These are phyloP conservation scores for Falco columbarius DNA, from an alignment of 2,797 vertebrate genomes.

Conservation along the genomic window DNA sequence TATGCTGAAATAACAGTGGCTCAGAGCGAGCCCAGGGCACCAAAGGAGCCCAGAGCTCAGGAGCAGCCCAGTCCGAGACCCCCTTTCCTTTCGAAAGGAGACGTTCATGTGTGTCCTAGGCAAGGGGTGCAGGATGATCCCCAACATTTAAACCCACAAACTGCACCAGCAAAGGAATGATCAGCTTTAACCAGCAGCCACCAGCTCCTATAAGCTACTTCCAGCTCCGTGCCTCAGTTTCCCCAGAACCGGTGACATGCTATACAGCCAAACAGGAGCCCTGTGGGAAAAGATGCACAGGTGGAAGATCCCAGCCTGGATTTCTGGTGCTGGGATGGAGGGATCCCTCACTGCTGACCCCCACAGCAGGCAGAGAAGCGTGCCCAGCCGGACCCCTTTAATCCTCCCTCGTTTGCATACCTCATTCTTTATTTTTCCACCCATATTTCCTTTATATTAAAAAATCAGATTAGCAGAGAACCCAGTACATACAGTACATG, in stretches of 20 bases:
- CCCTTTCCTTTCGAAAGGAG: background rate
- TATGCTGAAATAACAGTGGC: accelerated
- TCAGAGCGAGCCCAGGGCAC: background rate
- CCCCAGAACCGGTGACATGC: background rate
- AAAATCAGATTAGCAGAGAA: conserved; percentile 39
- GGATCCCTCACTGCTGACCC: background rate
- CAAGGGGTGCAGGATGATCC: background rate
- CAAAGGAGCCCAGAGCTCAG: background rate
- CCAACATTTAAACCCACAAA: background rate
- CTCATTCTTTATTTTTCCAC: background rate
- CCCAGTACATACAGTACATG: background rate
- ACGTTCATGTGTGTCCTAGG: background rate
- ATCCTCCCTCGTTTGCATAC: background rate
- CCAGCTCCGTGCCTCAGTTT: background rate
- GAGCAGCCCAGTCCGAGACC: background rate
- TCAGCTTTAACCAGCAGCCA: background rate
- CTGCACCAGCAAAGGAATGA: background rate
- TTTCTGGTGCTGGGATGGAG: background rate
- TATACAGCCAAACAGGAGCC: background rate
- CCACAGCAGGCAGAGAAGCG: accelerated
- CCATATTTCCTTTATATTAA: background rate
- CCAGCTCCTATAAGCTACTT: accelerated
- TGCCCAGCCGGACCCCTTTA: background rate
- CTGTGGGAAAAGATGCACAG: accelerated
- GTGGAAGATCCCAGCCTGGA: background rate